These are phyloP conservation scores for Halocynthia aurantium DNA, from an alignment of 23 tunicate species.

Conservation along the genomic window DNA sequence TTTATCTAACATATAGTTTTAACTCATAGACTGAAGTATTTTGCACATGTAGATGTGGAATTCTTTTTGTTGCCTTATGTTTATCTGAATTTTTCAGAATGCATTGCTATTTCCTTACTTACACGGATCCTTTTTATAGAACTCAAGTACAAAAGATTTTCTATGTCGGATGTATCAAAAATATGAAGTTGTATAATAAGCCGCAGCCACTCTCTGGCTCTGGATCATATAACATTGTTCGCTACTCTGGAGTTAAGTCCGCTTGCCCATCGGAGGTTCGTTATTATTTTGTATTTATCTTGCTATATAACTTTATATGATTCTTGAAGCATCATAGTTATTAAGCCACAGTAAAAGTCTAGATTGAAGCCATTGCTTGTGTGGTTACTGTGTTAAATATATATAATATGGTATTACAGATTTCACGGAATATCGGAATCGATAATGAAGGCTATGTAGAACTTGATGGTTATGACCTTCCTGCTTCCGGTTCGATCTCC, in stretches of 20 bases:
- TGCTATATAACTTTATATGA: too few relatives aligned
- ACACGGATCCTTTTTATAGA: conserved; percentile 1
- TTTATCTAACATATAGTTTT: too few relatives aligned
- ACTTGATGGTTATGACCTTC: conserved; percentile 38
- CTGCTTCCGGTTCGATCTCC: conserved; percentile 37
- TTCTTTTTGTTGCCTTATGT: too few relatives aligned
- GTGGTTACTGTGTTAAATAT: too few relatives aligned
- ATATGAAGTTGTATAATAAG: conserved; percentile 21
- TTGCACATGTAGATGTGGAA: too few relatives aligned
- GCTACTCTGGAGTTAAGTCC: conserved; percentile 38
- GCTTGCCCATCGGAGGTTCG: conserved; percentile 57
- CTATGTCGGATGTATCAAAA: conserved; percentile 67
- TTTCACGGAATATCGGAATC: conserved; percentile 44
- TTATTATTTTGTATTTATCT: neutral
- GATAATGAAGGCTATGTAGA: conserved; percentile 48
- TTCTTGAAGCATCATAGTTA: neutral
- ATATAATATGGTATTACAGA: neutral
- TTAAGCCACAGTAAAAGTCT: too few relatives aligned
- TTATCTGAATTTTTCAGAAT: neutral
- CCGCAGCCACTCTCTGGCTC: conserved; percentile 22
- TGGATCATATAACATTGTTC: conserved; percentile 23
- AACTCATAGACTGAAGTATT: too few relatives aligned
- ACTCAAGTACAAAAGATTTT: conserved; percentile 36
- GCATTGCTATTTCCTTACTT: neutral
- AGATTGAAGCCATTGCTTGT: too few relatives aligned